Conservation (phyloP, 2,113 vertebrate genomes). For the Aramus guarauna region DNA sequence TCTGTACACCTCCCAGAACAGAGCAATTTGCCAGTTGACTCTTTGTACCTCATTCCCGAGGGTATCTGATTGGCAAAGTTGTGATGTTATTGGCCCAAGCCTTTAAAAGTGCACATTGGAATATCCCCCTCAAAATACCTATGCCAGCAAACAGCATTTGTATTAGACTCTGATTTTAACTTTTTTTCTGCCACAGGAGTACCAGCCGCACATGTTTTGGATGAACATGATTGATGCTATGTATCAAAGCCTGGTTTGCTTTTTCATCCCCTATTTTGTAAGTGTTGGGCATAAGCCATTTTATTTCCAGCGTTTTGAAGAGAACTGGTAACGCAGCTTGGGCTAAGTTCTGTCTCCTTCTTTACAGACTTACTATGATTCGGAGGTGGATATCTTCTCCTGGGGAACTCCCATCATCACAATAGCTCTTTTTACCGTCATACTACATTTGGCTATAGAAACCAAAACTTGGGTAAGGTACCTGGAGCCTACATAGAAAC, state of each 20-base stretch:
- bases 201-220: slow-evolving; percentile 95
- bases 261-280: slow-evolving; percentile 97
- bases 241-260: slow-evolving; percentile 96
- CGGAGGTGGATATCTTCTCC: slow-evolving; percentile 89
- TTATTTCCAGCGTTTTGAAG: background rate
- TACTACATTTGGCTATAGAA: slow-evolving; percentile 93
- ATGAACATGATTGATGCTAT: slow-evolving; percentile 96
- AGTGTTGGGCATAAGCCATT: slow-evolving; percentile 60
- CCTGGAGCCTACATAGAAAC: background rate
- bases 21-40: background rate
- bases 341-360: background rate
- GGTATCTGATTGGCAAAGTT: background rate
- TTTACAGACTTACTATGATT: slow-evolving; percentile 89
- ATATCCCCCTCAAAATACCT: background rate
- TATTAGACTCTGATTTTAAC: background rate
- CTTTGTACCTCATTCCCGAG: background rate
- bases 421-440: slow-evolving; percentile 88
- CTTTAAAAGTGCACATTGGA: background rate
- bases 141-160: background rate
- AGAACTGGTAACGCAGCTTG: background rate
- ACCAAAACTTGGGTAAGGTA: slow-evolving; percentile 96
- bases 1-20: background rate
- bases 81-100: background rate
- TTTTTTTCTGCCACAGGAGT: slow-evolving; percentile 79
- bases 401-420: slow-evolving; percentile 95